phyloP scores from a whole-genome alignment of 2,113 vertebrate species.

The Phoxinus phoxinus region DNA sequence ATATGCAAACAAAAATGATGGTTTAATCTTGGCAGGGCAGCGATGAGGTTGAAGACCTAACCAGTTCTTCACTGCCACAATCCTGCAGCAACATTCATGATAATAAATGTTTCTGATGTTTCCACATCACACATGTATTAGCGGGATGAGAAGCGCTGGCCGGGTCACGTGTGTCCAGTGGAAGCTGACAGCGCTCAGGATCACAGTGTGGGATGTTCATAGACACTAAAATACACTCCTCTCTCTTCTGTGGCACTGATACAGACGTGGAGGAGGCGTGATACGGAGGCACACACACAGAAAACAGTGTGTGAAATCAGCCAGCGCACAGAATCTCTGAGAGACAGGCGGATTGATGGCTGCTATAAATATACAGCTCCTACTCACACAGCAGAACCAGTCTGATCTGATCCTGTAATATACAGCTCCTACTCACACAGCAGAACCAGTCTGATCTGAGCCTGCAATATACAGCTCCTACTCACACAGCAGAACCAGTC shows the following conservation, averaged over 20 bases:
- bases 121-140: too few relatives aligned
- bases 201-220: background rate
- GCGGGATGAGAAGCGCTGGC: too few relatives aligned
- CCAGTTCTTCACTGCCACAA: too few relatives aligned
- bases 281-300: background rate
- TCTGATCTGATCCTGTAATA: background rate
- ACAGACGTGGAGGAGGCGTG: background rate
- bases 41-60: too few relatives aligned
- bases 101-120: too few relatives aligned
- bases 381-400: constrained; percentile 10
- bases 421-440: constrained; percentile 18
- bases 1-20: too few relatives aligned
- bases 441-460: background rate
- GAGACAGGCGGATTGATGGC: constrained; percentile 44
- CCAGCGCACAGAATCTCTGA: constrained; percentile 33
- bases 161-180: too few relatives aligned
- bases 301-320: constrained; percentile 36
- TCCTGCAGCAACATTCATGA: too few relatives aligned
- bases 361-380: constrained; percentile 51
- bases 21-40: too few relatives aligned
- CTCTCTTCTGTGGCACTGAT: background rate
- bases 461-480: constrained; percentile 48
- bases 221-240: background rate
- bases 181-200: background rate
- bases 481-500: constrained; percentile 4